These are phyloP conservation scores for Ophthalmolycus amberensis DNA, from an alignment of 2,113 vertebrate genomes.

Conservation along the genomic window DNA sequence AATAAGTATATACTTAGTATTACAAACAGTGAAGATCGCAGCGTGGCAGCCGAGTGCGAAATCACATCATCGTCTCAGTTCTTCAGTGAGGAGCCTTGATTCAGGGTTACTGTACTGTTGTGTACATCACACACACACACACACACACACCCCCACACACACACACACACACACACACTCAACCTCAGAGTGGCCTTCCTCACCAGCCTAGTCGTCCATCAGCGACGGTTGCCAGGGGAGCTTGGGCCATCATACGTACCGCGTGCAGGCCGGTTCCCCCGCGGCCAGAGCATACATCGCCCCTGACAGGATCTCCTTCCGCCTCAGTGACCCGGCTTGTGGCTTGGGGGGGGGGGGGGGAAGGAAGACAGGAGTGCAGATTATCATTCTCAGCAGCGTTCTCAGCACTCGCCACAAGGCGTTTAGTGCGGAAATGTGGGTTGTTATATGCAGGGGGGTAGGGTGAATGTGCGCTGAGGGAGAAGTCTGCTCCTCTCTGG, in stretches of 20 bases:
- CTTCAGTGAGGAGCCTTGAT: conserved; percentile 6
- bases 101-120: neutral
- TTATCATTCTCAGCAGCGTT: conserved; percentile 53
- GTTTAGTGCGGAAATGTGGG: conserved; percentile 36
- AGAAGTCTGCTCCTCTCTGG: neutral
- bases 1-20: conserved; percentile 73
- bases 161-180: conserved; percentile 2
- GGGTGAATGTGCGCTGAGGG: conserved; percentile 11
- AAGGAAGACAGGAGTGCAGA: conserved; percentile 28
- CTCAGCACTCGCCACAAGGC: conserved; percentile 22
- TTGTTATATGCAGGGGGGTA: conserved; percentile 29
- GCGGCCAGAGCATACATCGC: conserved; percentile 54
- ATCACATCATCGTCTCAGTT: conserved; percentile 45
- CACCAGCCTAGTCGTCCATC: conserved; percentile 34
- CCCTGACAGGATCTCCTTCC: conserved; percentile 63
- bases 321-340: conserved; percentile 61
- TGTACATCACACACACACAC: conserved; percentile 12
- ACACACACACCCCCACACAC: conserved; percentile 5
- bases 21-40: conserved; percentile 65
- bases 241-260: conserved; percentile 36
- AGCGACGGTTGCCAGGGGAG: conserved; percentile 33
- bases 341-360: conserved; percentile 25
- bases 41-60: conserved; percentile 40
- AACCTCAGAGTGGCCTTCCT: conserved; percentile 27
- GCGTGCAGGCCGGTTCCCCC: conserved; percentile 28